A percentile compares a stretch with the other conserved stretches of the same genome.
Evolutionary conservation across 2,888 invertebrate species (phyloP).

Genomic region (Himalopsyche tibetana): DNA sequence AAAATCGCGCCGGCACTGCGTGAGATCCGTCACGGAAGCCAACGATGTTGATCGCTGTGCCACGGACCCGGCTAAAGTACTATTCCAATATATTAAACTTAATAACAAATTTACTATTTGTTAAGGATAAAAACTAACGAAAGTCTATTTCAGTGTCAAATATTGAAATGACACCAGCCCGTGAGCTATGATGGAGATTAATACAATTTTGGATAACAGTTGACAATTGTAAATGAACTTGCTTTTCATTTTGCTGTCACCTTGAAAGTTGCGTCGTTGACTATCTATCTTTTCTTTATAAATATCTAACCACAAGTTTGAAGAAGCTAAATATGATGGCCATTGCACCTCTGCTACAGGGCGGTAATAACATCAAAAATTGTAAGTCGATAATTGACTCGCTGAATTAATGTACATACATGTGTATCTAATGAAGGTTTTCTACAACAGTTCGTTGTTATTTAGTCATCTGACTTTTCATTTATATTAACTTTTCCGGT

Average conservation of each 20-base stretch:
- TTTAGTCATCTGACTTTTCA: too few relatives aligned
- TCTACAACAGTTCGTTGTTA: too few relatives aligned
- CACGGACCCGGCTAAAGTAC: too few relatives aligned
- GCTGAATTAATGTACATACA: too few relatives aligned
- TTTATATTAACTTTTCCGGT: too few relatives aligned
- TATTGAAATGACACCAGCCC: neutral
- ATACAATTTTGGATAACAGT: neutral
- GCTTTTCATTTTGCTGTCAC: neutral
- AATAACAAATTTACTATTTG: neutral
- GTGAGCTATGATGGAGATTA: neutral
- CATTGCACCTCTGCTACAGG: neutral
- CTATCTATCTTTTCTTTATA: constrained; percentile 1
- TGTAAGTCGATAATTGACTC: neutral
- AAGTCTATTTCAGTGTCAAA: neutral
- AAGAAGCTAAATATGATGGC: neutral
- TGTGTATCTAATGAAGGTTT: too few relatives aligned
- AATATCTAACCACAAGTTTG: neutral
- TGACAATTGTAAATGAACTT: constrained; percentile 35
- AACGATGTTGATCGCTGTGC: too few relatives aligned
- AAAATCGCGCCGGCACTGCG: too few relatives aligned
- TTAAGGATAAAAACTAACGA: too few relatives aligned
- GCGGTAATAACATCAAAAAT: neutral
- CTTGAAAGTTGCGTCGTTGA: neutral
- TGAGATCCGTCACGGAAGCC: too few relatives aligned
- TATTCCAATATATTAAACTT: neutral